Base-by-base conservation (phyloP, 2,113 vertebrate species). In the Centropristis striata region DNA sequence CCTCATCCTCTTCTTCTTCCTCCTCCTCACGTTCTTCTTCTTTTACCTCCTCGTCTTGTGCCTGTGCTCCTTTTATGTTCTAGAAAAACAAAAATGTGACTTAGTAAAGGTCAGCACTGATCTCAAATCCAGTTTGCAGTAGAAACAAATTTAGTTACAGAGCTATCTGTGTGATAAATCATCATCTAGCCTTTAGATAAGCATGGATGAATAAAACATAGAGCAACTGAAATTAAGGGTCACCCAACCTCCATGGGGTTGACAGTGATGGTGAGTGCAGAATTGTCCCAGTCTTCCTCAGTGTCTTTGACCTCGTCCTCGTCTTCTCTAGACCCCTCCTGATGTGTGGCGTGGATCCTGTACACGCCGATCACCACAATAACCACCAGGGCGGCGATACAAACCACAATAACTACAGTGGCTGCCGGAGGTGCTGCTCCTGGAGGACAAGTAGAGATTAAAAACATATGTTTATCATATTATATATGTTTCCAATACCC, bases 211-310 rank as follows among this genome's bases (percentile, higher is more conserved):
- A 20, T 18, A 12, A 75, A 54, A 1, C 39, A n/a, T n/a, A 7
- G 8, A 0, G 8, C 32, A 15, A 21, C 16, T 27, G 0, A 28
- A 39, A 2, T 0, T 13, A 55, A 75, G 36, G 18, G n/a, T 25
- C 21, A 7, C 15, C 58, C 9, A 64, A 81, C 98, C 97, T 99
- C 97, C 97, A 99, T 97, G 78, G 98, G 98, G 88, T 99, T 99
- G 83, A 99, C 91, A 0, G 97, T 99, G 88, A 99, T 99, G 20
- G 96, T 99, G 72, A 99, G 95, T 0, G 96, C 95, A 54, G 97
- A 97, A 85, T 96, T 96, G n/a, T 98, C 97, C 97, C 97, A 97
- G 15, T 97, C 97, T 59, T 74, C 75, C 49, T 93, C 91, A 1
- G 84, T 41, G 15, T 90, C 88, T 77, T 90, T 92, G 28, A 20